Evolutionary conservation across 2,888 invertebrate genomes (phyloP), one percentile per base, ranked within the genome.

Genomic region (Philaethria dido): DNA sequence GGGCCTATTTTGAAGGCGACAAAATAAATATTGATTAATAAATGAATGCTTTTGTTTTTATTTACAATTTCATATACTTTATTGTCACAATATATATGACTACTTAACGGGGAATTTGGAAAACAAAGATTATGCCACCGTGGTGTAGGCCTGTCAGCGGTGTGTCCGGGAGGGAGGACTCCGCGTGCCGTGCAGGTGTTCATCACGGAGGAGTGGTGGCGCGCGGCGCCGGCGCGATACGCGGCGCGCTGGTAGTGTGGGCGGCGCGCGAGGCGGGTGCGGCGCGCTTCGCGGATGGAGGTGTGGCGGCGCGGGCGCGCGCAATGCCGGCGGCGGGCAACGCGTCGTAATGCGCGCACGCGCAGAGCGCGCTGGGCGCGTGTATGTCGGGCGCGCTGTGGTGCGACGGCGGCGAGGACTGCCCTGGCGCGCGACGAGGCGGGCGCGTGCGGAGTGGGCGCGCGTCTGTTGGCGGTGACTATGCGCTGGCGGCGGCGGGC

Each of bases 231-330:
- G 73, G 60, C n/a, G 93, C 71, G 87, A 93, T 60, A 95, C 94
- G 72, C 94, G 93, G 95, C 96, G n/a, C 93, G 72, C 96, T 97
- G 75, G 94, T 97, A 66, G 96, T 96, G 89, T 97, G 96, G 74
- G 96, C 96, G 78, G 97, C 96, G 81, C 96, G 96, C 87, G 97
- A 97, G 84, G 88, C 95, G n/a, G 97, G 97, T 36, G 91, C 93
- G 62, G 96, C 96, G 59, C 94, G 95, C n/a, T 94, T 96, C 77
- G 94, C 95, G 97, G 97, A 92, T 97, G 80, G 87, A 87, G 75
- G 96, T 96, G 85, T 96, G 95, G 42, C 93, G 96, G 96, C 95
- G 78, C 92, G 79, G 87, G 93, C 71, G 90, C 88, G 77, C 80
- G 84, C 70, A 84, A 83, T 74, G 66, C 83, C 84, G 74, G 74